phyloP scores from a whole-genome alignment of 2,797 vertebrate species.

The Hybognathus amarus region DNA sequence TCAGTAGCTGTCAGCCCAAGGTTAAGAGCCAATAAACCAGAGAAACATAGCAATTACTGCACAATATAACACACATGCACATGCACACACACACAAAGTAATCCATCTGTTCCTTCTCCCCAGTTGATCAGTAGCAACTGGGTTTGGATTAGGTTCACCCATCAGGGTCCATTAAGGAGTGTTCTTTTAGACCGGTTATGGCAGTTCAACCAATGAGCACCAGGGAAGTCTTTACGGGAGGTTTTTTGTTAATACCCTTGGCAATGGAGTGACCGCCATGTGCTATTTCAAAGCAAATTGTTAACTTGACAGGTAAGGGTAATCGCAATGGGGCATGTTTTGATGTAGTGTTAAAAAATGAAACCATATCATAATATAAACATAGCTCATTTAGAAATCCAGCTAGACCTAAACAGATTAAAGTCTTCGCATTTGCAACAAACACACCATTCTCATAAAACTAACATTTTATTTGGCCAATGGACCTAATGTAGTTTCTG shows the following conservation, averaged over 20 bases:
- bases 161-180: constrained; percentile 49
- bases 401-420: not conserved
- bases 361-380: not conserved
- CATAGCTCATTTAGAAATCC: not conserved
- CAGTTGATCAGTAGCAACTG: constrained; percentile 48
- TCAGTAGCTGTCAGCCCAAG: constrained; percentile 84
- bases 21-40: constrained; percentile 94
- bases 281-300: constrained; percentile 14
- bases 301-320: constrained; percentile 13
- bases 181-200: constrained; percentile 44
- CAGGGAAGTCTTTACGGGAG: constrained; percentile 32
- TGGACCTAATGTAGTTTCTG: constrained; percentile 13
- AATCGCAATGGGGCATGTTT: not conserved
- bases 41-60: constrained; percentile 78
- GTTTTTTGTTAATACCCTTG: constrained; percentile 11
- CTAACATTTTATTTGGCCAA: not conserved
- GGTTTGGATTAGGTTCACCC: constrained; percentile 53
- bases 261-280: not conserved
- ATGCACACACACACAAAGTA: constrained; percentile 43
- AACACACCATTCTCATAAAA: not conserved
- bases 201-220: constrained; percentile 38
- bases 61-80: constrained; percentile 40
- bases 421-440: not conserved
- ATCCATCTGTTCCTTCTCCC: constrained; percentile 63
- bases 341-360: not conserved